These are phyloP conservation scores for Chrysomallon squamiferum DNA, from an alignment of 1,140 invertebrate genomes.

Conservation along the genomic window DNA sequence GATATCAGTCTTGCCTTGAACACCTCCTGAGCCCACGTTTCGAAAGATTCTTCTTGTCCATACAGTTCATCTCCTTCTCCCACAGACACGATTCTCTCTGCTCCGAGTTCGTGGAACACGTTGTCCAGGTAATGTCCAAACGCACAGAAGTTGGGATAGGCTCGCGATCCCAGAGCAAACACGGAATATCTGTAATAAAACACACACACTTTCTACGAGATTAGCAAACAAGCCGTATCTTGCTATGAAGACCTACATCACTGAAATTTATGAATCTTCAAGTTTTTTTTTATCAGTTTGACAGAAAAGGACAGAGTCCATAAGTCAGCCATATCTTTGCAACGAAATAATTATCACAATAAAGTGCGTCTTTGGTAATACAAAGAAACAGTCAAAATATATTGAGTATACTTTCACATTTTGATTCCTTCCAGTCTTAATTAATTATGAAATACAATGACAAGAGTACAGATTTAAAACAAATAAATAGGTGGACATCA, in stretches of 20 bases:
- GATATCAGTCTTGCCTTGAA: conserved; percentile 76
- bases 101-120: conserved; percentile 86
- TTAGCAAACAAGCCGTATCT: neutral
- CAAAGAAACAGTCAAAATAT: too few species aligned
- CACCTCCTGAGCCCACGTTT: conserved; percentile 87
- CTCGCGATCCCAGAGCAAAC: conserved; percentile 88
- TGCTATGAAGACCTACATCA: neutral
- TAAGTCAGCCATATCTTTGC: too few species aligned
- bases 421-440: too few species aligned
- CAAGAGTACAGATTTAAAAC: too few species aligned
- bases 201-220: neutral
- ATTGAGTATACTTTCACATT: too few species aligned
- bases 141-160: conserved; percentile 94
- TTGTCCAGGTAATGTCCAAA: conserved; percentile 94
- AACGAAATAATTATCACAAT: too few species aligned
- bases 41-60: conserved; percentile 92
- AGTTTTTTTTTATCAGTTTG: too few species aligned
- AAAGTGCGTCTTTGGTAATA: too few species aligned
- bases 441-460: too few species aligned
- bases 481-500: too few species aligned
- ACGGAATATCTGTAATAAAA: conserved; percentile 82
- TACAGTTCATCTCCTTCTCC: conserved; percentile 91
- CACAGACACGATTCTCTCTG: conserved; percentile 89
- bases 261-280: neutral
- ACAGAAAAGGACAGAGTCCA: too few species aligned